These are phyloP conservation scores for Prunella himalayana DNA, from an alignment of 2,113 vertebrate genomes.

Conservation along the genomic window DNA sequence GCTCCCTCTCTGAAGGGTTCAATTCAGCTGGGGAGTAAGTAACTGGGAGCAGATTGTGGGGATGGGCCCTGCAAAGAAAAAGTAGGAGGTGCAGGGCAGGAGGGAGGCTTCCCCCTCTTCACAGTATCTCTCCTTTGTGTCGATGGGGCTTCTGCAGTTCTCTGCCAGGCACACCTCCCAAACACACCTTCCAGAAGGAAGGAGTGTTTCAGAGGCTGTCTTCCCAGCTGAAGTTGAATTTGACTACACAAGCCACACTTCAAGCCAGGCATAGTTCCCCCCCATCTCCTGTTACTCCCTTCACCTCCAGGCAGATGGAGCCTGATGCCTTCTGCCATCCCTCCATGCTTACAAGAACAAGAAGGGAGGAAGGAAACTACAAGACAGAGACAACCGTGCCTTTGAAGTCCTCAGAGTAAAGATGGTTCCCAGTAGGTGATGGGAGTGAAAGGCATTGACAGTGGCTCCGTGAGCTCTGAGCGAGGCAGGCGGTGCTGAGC, in stretches of 20 bases:
- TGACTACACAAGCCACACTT: not conserved
- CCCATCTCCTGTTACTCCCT: not conserved
- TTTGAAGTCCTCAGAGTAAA: not conserved
- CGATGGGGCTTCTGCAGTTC: not conserved
- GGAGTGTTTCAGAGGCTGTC: not conserved
- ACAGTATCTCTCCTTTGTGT: not conserved
- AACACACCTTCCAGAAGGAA: not conserved
- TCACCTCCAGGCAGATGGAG: not conserved
- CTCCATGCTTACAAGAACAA: not conserved
- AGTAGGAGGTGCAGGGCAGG: not conserved
- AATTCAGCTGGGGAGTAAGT: not conserved
- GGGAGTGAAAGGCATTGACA: constrained; percentile 37
- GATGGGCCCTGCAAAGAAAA: not conserved
- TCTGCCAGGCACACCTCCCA: not conserved
- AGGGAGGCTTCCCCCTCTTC: not conserved
- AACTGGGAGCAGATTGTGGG: not conserved
- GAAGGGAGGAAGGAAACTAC: not conserved
- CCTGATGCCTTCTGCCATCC: not conserved
- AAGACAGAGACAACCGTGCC: not conserved
- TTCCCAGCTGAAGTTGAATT: not conserved
- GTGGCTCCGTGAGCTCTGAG: not conserved
- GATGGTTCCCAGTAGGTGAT: not conserved
- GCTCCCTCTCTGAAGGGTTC: not conserved
- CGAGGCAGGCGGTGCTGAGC: constrained; percentile 28
- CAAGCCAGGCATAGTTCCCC: not conserved